Percentiles rank a stretch among this genome's conserved stretches.
These are phyloP conservation scores for Erithacus rubecula DNA, from an alignment of 2,797 vertebrate species.

Conservation along the genomic window DNA sequence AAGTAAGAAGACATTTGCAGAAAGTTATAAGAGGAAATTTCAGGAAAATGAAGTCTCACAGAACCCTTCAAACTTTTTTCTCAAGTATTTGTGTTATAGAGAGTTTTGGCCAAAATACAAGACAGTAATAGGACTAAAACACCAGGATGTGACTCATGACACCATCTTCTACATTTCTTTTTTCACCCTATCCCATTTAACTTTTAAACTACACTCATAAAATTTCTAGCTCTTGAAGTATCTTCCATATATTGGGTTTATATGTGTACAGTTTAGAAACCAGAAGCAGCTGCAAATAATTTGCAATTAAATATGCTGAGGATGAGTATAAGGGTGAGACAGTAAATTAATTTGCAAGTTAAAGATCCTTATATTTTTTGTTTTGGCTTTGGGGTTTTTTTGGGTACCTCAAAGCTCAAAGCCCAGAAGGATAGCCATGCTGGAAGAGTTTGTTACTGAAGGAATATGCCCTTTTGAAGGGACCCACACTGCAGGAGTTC, in stretches of 20 bases:
- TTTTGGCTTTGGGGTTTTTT: not conserved
- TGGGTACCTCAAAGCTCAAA: not conserved
- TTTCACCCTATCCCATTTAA: not conserved
- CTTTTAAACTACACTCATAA: not conserved
- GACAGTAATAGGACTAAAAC: not conserved
- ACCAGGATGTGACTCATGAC: not conserved
- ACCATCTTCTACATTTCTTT: not conserved
- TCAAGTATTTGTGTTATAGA: not conserved
- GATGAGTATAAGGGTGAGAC: not conserved
- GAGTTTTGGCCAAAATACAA: not conserved
- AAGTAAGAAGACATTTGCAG: not conserved
- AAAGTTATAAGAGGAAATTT: not conserved
- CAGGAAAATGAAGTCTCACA: not conserved
- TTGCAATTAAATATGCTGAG: not conserved
- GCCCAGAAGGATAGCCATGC: accelerated
- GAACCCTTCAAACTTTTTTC: not conserved
- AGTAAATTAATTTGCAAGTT: not conserved
- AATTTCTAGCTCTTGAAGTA: not conserved
- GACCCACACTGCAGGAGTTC: not conserved
- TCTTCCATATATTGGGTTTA: not conserved
- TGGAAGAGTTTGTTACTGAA: not conserved
- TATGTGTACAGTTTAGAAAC: not conserved
- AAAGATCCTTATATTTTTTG: accelerated
- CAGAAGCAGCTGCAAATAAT: not conserved
- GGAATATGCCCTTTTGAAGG: not conserved